Evolutionary conservation across 2,113 vertebrate genomes (phyloP), one percentile per base, ranked within the genome.

Genomic region (Pardalotus punctatus): DNA sequence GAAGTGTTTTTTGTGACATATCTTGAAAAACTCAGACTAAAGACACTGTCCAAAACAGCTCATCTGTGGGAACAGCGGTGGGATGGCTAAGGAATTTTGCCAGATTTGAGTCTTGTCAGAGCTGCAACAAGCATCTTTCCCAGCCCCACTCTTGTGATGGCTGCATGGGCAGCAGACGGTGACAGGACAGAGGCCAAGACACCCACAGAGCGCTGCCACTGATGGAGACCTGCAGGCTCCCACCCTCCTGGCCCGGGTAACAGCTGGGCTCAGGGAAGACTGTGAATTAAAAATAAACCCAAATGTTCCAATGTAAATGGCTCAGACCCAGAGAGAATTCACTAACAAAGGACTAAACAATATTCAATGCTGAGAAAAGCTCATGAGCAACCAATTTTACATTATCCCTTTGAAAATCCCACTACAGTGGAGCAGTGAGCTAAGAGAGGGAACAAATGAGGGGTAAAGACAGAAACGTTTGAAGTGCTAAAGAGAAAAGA

Each of bases 21-120:
- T 5, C 23, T 7, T n/a, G 43, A 65, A 65, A 15, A 51, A 42
- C 14, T 71, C 71, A 43, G 29, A 35, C 28, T 12, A 7, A 60
- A 56, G 79, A 40, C 33, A 33, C 18, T 13, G 35, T 20, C 50
- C 50, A 25, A 0, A 35, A 9, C 9, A 48, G 54, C 6, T 64
- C 43, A 50, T 12, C 5, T 4, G 5, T 0, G 10, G 60, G n/a
- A 78, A 25, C 0, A 0, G 58, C 0, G 1, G 45, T 33, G 74
- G 3, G 1, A 38, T 0, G 11, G 69, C 8, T 11, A 50, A 6
- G 36, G 51, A 31, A 36, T 28, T 66, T 43, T 27, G 61, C 16
- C 40, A 42, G 67, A 8, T 43, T 14, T 69, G n/a, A 14, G 11
- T 16, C 42, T 48, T 8, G 2, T 16, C n/a, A 33, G 78, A 15